Base-by-base conservation (phyloP, 2,113 vertebrate species). In the Leucosticte australis region DNA sequence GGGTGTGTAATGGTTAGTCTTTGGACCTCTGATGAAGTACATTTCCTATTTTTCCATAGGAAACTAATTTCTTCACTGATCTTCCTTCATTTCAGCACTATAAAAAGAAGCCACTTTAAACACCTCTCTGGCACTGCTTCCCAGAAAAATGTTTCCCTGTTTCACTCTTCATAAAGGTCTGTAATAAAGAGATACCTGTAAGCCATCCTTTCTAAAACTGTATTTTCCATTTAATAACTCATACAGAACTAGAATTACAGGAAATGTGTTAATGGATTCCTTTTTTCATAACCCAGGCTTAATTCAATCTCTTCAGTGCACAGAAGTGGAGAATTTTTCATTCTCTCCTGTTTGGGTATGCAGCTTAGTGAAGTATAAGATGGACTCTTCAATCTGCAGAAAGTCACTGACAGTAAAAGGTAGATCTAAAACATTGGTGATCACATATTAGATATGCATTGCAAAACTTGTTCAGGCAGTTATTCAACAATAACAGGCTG, bases 211-310 rank as follows among this genome's bases (percentile, higher is more conserved):
- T 90, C 83, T 77, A 44, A 76, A 92, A 27, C 23, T 31, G 15
- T 30, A 63, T 82, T 89, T 95, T 82, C 62, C 57, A 83, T 90
- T 82, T 75, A 84, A 80, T 85, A 93, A 93, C 33, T 73, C 80
- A 70, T 11, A 47, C 27, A 70, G 81, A 78, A 90, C 12, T 13
- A 92, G 73, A 89, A 37, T 60, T 62, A 70, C 44, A 89, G 69
- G 65, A 93, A 90, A 71, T 14, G 24, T 21, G 16, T n/a, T 86
- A 91, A 89, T 53, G 22, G 73, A 56, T 81, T 90, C 37, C 4
- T 86, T 62, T 88, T 63, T 90, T 63, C 90, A 71, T 84, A 8
- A 3, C 19, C 35, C 26, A 60, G 47, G 73, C 16, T 83, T 89
- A 90, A 84, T 79, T 78, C 60, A 92, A 49, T 24, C 17, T 75